phyloP scores from a whole-genome alignment of 2,797 vertebrate genomes.

The Vireo griseus region DNA sequence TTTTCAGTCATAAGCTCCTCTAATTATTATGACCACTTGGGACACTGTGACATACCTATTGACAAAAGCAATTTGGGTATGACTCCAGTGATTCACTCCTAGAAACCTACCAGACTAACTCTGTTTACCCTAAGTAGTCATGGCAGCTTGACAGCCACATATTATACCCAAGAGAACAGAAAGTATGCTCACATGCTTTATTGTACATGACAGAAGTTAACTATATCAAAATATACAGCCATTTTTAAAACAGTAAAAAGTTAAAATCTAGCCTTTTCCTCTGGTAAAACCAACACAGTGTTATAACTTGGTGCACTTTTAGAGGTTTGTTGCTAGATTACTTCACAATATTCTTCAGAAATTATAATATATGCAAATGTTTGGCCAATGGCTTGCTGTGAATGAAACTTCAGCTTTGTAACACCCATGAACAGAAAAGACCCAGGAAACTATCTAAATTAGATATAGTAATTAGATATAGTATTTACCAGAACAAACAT shows the following conservation, averaged over 20 bases:
- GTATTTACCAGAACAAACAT: not conserved
- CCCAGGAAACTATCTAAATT: not conserved
- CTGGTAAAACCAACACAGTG: not conserved
- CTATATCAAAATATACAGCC: not conserved
- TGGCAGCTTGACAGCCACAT: rapidly evolving
- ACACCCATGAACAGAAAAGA: not conserved
- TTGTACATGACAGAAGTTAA: not conserved
- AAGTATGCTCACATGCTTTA: rapidly evolving
- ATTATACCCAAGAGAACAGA: not conserved
- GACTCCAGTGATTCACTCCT: not conserved
- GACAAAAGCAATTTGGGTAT: not conserved
- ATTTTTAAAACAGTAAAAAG: not conserved
- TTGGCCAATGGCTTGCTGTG: not conserved
- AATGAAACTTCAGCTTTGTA: not conserved
- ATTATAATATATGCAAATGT: rapidly evolving
- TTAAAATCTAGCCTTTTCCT: not conserved
- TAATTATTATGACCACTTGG: not conserved
- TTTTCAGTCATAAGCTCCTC: not conserved
- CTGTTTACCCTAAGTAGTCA: not conserved
- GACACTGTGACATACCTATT: not conserved
- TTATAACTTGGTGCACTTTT: not conserved
- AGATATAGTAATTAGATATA: not conserved
- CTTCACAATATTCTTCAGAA: not conserved
- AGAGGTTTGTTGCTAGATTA: not conserved
- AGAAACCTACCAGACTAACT: not conserved